phyloP scores from a whole-genome alignment of 2,888 invertebrate genomes.

The Cryptocephalus moraei region DNA sequence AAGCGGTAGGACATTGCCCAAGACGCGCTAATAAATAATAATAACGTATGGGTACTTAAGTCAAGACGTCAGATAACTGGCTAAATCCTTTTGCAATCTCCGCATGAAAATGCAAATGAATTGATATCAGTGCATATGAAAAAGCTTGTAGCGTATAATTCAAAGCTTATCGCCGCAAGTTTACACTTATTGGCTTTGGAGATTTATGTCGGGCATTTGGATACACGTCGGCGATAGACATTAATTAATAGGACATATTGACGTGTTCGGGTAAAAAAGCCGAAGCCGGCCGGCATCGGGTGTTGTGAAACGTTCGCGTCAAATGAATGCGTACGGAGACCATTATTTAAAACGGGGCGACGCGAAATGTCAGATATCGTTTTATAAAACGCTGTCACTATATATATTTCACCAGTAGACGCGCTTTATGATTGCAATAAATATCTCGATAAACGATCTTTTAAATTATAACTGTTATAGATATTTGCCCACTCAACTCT shows the following conservation, averaged over 20 bases:
- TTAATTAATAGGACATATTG: slow-evolving; percentile 27
- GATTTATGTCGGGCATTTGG: slow-evolving; percentile 21
- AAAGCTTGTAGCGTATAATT: slow-evolving; percentile 19
- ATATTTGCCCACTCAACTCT: slow-evolving; percentile 42
- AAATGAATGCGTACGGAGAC: slow-evolving; percentile 13
- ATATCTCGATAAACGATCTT: slow-evolving; percentile 42
- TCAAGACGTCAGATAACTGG: slow-evolving; percentile 33
- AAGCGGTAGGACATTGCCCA: slow-evolving; percentile 9
- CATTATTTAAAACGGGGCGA: slow-evolving; percentile 20
- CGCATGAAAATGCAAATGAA: slow-evolving; percentile 27
- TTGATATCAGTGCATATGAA: slow-evolving; percentile 22
- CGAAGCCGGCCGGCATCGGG: no score
- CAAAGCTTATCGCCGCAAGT: slow-evolving; percentile 19
- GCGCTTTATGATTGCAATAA: slow-evolving; percentile 40
- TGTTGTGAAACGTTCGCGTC: slow-evolving; percentile 11
- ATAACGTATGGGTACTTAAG: slow-evolving; percentile 32
- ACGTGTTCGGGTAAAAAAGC: slow-evolving; percentile 14
- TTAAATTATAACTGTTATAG: slow-evolving; percentile 42
- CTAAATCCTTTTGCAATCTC: slow-evolving; percentile 26
- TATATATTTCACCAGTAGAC: slow-evolving; percentile 16
- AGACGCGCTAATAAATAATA: slow-evolving; percentile 28
- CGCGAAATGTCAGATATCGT: slow-evolving; percentile 25
- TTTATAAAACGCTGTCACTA: slow-evolving; percentile 23
- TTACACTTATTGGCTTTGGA: slow-evolving; percentile 20
- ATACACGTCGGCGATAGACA: slow-evolving; percentile 20